A percentile compares a stretch with the other conserved stretches of the same genome.
phyloP scores from a whole-genome alignment of 2,797 vertebrate genomes.

The Aselliscus stoliczkanus region DNA sequence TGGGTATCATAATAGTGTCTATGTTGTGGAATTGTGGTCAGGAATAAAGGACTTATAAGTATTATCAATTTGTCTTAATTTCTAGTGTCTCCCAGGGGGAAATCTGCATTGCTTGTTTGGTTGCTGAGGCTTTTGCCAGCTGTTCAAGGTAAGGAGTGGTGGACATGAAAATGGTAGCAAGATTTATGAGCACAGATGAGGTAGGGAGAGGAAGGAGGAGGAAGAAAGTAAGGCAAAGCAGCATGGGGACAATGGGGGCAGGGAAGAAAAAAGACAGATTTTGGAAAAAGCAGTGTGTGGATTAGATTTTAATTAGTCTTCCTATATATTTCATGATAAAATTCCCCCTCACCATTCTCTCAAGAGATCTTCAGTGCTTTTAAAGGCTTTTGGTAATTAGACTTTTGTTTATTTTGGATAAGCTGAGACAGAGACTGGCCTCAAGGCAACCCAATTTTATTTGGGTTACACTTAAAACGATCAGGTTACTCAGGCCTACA shows the following conservation, averaged over 20 bases:
- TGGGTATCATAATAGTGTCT: background rate
- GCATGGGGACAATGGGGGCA: background rate
- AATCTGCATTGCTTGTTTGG: background rate
- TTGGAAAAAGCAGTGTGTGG: background rate
- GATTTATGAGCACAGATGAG: background rate
- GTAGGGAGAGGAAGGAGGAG: background rate
- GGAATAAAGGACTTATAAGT: background rate
- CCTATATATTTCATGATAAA: slow-evolving; percentile 10
- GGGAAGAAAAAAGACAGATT: background rate
- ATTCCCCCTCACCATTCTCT: background rate
- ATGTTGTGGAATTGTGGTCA: background rate
- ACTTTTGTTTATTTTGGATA: slow-evolving; percentile 52
- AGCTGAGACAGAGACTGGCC: background rate
- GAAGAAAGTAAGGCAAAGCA: background rate
- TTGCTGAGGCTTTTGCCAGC: background rate
- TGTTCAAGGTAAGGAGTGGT: background rate
- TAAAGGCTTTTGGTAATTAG: slow-evolving; percentile 43
- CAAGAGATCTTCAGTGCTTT: slow-evolving; percentile 19
- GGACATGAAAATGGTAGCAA: background rate
- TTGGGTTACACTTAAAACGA: slow-evolving; percentile 49
- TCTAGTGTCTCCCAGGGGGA: background rate
- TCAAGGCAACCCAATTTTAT: slow-evolving; percentile 41
- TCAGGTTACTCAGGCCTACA: slow-evolving; percentile 8
- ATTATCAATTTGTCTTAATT: background rate
- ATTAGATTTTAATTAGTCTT: slow-evolving; percentile 51